A percentile compares a stretch with the other conserved stretches of the same genome.
Evolutionary conservation across 1,140 invertebrate species (phyloP).

Genomic region (Sminthurinus signatus): DNA sequence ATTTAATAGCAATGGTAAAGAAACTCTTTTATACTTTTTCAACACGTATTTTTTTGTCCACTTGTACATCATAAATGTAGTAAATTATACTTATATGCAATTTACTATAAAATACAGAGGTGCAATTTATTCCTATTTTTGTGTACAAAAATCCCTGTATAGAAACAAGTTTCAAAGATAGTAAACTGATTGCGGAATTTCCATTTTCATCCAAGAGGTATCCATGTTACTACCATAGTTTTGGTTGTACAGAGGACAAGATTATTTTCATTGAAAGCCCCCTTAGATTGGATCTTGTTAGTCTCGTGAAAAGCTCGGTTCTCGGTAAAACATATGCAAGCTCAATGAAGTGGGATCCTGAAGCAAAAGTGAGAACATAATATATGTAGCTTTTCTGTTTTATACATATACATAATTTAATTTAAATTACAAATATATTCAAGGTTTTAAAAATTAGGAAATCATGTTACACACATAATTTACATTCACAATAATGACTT

Average conservation of each 20-base stretch:
- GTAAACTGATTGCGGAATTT: neutral
- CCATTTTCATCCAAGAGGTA: neutral
- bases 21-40: too few relatives aligned
- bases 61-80: too few relatives aligned
- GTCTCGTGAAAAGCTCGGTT: slow-evolving; percentile 45
- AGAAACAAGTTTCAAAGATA: neutral
- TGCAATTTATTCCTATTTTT: slow-evolving; percentile 1
- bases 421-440: too few relatives aligned
- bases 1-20: slow-evolving; percentile 12
- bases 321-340: slow-evolving; percentile 45
- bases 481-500: neutral
- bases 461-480: too few relatives aligned
- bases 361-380: slow-evolving; percentile 45
- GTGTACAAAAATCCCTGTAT: neutral
- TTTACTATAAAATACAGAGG: neutral
- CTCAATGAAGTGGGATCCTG: slow-evolving; percentile 48
- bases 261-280: slow-evolving; percentile 52
- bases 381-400: too few relatives aligned
- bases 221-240: slow-evolving; percentile 38
- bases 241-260: slow-evolving; percentile 52
- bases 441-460: too few relatives aligned
- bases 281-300: slow-evolving; percentile 46
- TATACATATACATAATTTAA: too few relatives aligned
- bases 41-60: too few relatives aligned
- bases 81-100: too few relatives aligned